Evolutionary conservation across 2,113 vertebrate species (phyloP).

Genomic region (Aleadryas rufinucha): DNA sequence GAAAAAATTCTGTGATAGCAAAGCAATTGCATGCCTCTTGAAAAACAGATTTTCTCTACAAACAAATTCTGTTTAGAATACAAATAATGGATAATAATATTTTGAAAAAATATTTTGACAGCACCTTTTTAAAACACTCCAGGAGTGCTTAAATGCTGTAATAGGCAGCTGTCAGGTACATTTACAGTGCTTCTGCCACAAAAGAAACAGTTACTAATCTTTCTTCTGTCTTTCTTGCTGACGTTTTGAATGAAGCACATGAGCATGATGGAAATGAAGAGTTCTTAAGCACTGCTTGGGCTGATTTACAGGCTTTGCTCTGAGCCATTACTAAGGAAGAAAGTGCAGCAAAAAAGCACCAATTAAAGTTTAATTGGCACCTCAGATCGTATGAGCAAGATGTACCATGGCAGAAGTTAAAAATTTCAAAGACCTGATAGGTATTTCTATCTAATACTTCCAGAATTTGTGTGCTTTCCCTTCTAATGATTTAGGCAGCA

Average conservation of each 20-base stretch:
- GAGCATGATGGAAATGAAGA: background rate
- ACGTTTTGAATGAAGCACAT: background rate
- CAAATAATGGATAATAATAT: constrained; percentile 37
- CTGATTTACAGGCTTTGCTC: background rate
- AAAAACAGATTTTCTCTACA: background rate
- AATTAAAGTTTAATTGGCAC: background rate
- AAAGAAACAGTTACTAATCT: constrained; percentile 31
- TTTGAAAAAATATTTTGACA: constrained; percentile 55
- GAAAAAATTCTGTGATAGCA: background rate
- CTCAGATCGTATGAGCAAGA: background rate
- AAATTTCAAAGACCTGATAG: background rate
- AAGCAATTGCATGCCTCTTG: background rate
- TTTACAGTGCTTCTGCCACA: constrained; percentile 9
- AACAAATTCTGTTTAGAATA: constrained; percentile 34
- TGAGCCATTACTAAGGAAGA: background rate
- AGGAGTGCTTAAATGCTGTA: background rate
- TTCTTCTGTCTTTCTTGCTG: background rate
- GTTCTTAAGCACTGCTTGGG: background rate
- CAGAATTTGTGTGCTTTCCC: background rate
- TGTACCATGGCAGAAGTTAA: background rate
- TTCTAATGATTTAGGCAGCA: background rate
- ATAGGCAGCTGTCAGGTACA: constrained; percentile 55
- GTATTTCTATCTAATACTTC: background rate
- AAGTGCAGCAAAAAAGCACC: background rate
- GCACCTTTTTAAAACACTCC: background rate